Base-by-base conservation (phyloP, 1,140 invertebrate species). In the Drosophila equinoxialis region DNA sequence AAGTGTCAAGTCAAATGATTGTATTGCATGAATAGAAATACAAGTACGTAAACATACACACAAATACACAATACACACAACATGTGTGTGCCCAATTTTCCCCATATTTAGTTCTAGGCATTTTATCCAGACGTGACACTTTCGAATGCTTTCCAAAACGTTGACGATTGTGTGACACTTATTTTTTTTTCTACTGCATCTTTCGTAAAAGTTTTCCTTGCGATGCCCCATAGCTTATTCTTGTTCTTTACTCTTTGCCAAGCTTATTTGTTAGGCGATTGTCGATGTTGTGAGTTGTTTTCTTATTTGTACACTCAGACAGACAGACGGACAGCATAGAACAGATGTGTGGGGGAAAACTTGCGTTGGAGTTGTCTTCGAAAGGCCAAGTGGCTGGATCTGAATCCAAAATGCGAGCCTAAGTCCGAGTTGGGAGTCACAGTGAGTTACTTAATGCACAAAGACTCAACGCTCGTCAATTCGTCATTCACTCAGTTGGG, bases 1-100 rank as follows among this genome's bases (percentile, higher is more conserved):
- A 89, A 89, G 84, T 89, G 84, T 89, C 81, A 84, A 81, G 77
- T 83, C 79, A 72, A 80, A 81, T 82, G 80, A 84, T 79, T 79
- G 79, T 73, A 66, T 64, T 66, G 74, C 65, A 68, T 73, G 73
- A 66, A 63, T 42, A 30, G 61, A 42, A 39, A 23, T 33, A 33
- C 42, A 33, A 60, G 72, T 74, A 54, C 66, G 39, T 65, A 39
- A 51, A 13, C 37, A 51, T 8, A 51, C 45, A 23, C 14, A 10
- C 7, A 51, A 17, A 51, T 6, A 45, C 6, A 45, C 42, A 45
- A 1, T 8, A 11, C 10, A 48, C 45, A 51, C 45, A 51, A 51
- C 45, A 51, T 51, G 3, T 51, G 63, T 89, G 80, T 89, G 78
- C 84, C 84, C 84, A 89, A 89, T 89, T 89, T 89, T 89, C 84